Base-by-base conservation (phyloP, 2,888 invertebrate genomes). In the Parelbella ahira region DNA sequence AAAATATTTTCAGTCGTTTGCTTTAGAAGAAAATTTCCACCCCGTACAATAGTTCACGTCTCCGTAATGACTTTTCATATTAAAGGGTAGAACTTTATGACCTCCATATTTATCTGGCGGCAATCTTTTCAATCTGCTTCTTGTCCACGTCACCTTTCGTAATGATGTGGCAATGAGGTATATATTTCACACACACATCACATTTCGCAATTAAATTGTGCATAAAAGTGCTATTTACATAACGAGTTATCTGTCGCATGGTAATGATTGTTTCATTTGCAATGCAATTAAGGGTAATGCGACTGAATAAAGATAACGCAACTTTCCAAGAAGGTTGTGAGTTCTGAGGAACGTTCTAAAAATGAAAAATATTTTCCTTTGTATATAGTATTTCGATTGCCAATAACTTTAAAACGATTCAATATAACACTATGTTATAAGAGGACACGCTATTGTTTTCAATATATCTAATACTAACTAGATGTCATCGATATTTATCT, bases 1-100 rank as follows among this genome's bases (percentile, higher is more conserved):
- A 28, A 33, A 41, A 34, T 28, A 10, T 41, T 34, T 41, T 33
- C 20, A 41, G 13, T 6, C 25, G 5, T 34, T 33, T 33, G 32
- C 41, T 33, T 33, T 33, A 33, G 25, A 32, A 19, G 33, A 33
- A 21, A 41, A 41, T 41, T 34, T 21, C 25, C 8, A n/a, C n/a
- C n/a, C 7, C 4, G 20, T 20, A 33, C 25, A 30, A 29, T 33
- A 12, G 25, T 36, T 25, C 27, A 27, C 6, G 33, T 4, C 2
- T n/a, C 18, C 25, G 20, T 15, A 41, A 41, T 27, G 41, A 41
- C 33, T 32, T 38, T 25, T 33, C 27, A 27, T 27, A 25, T 33
- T 20, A 41, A 41, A 33, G 15, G 3, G 4, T n/a, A n/a, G 15
- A 7, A 30, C 27, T 20, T 9, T 23, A 15, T 34, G 34, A 42